phyloP scores from a whole-genome alignment of 2,888 invertebrate species.

The Oscheius myriophilus region DNA sequence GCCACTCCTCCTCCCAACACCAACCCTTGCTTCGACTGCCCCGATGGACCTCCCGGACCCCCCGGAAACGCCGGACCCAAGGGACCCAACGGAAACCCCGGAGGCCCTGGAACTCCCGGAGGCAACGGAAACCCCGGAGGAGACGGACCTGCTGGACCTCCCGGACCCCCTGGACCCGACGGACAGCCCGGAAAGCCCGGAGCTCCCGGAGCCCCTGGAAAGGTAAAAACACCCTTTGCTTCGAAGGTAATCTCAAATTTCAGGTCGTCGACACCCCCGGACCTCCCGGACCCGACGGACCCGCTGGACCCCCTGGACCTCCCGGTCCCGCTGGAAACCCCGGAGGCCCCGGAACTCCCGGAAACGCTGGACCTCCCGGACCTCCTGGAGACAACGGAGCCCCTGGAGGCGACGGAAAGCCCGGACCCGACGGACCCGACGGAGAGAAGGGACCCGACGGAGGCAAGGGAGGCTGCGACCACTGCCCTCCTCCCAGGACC shows the following conservation, averaged over 20 bases:
- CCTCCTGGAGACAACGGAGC: slow-evolving; percentile 43
- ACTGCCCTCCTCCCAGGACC: slow-evolving; percentile 12
- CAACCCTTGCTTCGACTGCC: slow-evolving; percentile 61
- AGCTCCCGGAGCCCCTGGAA: slow-evolving; percentile 52
- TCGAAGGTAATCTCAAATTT: slow-evolving; percentile 20
- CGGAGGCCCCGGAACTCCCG: slow-evolving; percentile 8
- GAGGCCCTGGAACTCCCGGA: slow-evolving; percentile 43
- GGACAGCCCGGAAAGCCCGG: slow-evolving; percentile 57
- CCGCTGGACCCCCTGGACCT: slow-evolving; percentile 51
- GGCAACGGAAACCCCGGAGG: too few species aligned
- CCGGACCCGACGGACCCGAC: slow-evolving; percentile 51
- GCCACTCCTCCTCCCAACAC: slow-evolving; percentile 34
- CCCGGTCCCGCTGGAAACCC: slow-evolving; percentile 44
- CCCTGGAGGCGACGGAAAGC: slow-evolving; percentile 49
- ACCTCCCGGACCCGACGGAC: slow-evolving; percentile 55
- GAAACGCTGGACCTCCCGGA: slow-evolving; percentile 51
- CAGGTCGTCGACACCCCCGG: slow-evolving; percentile 35
- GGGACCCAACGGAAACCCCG: slow-evolving; percentile 58
- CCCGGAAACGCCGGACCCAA: slow-evolving; percentile 56
- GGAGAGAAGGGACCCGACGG: slow-evolving; percentile 38
- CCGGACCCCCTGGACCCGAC: slow-evolving; percentile 39
- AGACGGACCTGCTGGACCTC: too few species aligned
- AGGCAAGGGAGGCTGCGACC: not conserved
- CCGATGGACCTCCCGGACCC: slow-evolving; percentile 56
- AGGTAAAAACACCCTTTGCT: slow-evolving; percentile 49